phyloP scores from a whole-genome alignment of 2,888 invertebrate genomes.

The Epirrhoe alternata region DNA sequence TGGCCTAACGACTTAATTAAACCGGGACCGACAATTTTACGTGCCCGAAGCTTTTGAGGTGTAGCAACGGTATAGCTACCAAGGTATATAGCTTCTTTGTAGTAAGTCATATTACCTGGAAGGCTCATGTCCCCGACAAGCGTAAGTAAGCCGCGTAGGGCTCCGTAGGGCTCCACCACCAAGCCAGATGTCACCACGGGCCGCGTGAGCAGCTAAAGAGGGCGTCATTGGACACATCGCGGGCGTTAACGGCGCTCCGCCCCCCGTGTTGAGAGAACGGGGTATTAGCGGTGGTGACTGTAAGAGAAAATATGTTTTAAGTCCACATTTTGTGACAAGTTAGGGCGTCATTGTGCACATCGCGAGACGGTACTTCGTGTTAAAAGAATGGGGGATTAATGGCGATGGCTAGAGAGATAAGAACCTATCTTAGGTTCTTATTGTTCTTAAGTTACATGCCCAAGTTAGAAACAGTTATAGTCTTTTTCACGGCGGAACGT shows the following conservation, averaged over 20 bases:
- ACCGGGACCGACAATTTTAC: no score
- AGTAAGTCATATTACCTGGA: slow-evolving; percentile 65
- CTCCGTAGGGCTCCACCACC: slow-evolving; percentile 78
- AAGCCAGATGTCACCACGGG: slow-evolving; percentile 96
- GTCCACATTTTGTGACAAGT: no score
- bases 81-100: no score
- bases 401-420: slow-evolving; percentile 60
- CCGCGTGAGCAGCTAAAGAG: slow-evolving; percentile 95
- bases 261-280: slow-evolving; percentile 71
- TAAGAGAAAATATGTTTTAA: slow-evolving; percentile 6
- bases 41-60: no score
- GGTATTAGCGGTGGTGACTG: slow-evolving; percentile 77
- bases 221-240: slow-evolving; percentile 89
- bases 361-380: slow-evolving; percentile 63
- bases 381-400: slow-evolving; percentile 70
- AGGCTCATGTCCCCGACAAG: slow-evolving; percentile 69
- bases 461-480: no score
- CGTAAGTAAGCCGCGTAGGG: slow-evolving; percentile 75
- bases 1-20: no score
- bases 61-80: no score
- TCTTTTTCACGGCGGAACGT: no score
- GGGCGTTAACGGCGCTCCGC: slow-evolving; percentile 77
- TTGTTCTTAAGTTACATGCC: no score
- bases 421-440: no score
- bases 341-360: no score